These are phyloP conservation scores for Coelopa pilipes DNA, from an alignment of 2,888 invertebrate species.

Conservation along the genomic window DNA sequence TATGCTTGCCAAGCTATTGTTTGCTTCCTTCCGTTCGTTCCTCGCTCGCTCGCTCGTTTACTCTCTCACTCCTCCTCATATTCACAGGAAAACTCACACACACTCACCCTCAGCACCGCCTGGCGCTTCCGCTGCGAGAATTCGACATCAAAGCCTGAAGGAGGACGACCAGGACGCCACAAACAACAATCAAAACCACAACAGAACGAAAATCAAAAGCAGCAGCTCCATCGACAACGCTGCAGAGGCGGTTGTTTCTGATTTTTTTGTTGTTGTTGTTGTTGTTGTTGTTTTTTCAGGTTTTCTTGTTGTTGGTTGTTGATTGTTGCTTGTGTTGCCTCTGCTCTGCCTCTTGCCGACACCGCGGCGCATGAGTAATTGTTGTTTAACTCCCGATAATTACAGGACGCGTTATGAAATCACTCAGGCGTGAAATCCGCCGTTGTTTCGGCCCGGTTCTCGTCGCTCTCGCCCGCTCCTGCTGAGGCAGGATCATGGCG, in stretches of 20 bases:
- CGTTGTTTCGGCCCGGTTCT: too few species aligned
- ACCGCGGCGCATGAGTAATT: background rate
- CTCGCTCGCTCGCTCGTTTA: background rate
- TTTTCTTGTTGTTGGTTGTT: background rate
- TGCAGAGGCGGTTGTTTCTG: background rate
- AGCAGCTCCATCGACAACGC: background rate
- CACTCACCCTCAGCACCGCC: background rate
- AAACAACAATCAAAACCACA: background rate
- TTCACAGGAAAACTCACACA: too few species aligned
- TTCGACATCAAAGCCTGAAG: background rate
- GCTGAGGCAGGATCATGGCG: too few species aligned
- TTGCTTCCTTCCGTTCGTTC: background rate
- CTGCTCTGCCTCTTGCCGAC: too few species aligned
- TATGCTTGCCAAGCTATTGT: constrained; percentile 6
- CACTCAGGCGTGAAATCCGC: background rate
- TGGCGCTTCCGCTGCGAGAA: background rate
- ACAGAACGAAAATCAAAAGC: background rate
- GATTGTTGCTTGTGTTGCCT: background rate
- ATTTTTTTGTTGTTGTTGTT: background rate
- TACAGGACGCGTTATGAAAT: constrained; percentile 4
- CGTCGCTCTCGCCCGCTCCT: too few species aligned
- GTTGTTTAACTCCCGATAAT: constrained; percentile 14
- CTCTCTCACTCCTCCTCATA: too few species aligned
- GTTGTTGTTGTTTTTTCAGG: background rate
- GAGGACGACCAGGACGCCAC: background rate